These are phyloP conservation scores for Machimus rusticus DNA, from an alignment of 2,888 invertebrate genomes.

Conservation along the genomic window DNA sequence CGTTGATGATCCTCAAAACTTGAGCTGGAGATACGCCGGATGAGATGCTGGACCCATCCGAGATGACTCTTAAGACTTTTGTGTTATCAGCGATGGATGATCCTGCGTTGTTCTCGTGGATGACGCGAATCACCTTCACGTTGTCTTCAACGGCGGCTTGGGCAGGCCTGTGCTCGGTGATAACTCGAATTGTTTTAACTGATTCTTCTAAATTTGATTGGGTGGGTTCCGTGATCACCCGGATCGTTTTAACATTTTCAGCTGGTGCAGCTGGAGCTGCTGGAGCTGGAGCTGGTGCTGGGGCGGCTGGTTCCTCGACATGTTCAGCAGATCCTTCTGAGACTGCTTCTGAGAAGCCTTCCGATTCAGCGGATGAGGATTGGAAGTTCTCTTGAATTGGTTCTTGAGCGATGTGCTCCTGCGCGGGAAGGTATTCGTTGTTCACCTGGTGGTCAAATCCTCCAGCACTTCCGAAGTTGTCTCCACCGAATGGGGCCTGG, in stretches of 20 bases:
- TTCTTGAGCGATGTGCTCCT: not conserved
- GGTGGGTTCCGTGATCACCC: not conserved
- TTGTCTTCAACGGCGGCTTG: not conserved
- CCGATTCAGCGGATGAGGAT: not conserved
- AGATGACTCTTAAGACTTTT: conserved; percentile 2
- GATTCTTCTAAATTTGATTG: too few relatives aligned
- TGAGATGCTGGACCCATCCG: not conserved
- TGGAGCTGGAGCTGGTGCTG: not conserved
- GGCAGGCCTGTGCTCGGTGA: not conserved
- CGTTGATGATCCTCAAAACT: not conserved
- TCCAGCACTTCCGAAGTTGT: not conserved
- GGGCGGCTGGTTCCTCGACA: not conserved
- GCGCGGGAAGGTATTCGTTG: not conserved
- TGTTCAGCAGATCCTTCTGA: not conserved
- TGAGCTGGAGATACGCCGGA: not conserved
- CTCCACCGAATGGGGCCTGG: not conserved
- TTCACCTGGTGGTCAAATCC: not conserved
- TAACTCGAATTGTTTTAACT: conserved; percentile 7
- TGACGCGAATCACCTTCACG: conserved; percentile 17
- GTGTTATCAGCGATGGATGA: not conserved
- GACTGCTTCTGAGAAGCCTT: not conserved
- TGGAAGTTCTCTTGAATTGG: not conserved
- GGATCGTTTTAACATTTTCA: not conserved
- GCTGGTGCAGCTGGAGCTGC: not conserved
- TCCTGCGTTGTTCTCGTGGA: not conserved